Base-by-base conservation (phyloP, 1,140 invertebrate genomes). In the Anoplolepis gracilipes region DNA sequence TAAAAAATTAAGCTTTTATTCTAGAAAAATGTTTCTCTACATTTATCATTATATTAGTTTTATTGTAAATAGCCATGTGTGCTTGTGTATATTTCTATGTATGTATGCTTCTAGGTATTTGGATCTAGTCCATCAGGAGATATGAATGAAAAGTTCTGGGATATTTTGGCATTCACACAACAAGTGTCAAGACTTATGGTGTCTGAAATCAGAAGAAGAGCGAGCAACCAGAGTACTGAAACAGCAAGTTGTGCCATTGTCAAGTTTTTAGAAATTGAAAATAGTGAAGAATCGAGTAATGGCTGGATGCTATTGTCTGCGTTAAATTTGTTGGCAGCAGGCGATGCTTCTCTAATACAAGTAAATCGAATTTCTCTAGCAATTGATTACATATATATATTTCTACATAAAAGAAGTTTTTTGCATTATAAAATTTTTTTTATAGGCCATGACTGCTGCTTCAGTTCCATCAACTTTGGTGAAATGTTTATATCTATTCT, bases 401-500 rank as follows among this genome's bases (percentile, higher is more conserved):
- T 78, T 86, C 13, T 53, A 13, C 49, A 53, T 42, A 61, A 28
- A 49, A 36, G 1, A 49, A 11, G 6, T 42, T 16, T 19, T 49
- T n/a, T 72, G 3, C 46, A 85, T 16, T 22, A 10, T 55, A 42
- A 59, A 36, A 59, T 25, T 86, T 39, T 76, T 72, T 93, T 61
- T 95, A 64, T 92, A 99, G 97, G 97, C 99, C 53, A 99, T 99
- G 98, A 99, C 99, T 76, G 97, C 98, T 67, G 98, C 98, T 65
- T 97, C 98, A 28, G 97, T 99, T 86, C 99, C 99, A 53, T 99
- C 98, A 81, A 99, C 99, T 42, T 95, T 99, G 91, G 99, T 99
- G 6, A 99, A 99, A 96, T 99, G 99, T 95, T 95, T 99, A 46
- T 99, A 99, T 94, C 95, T 99, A 84, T 99, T 99, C 95, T 99